These are phyloP conservation scores for Erythrocercus mccallii DNA, from an alignment of 2,113 vertebrate species.

Conservation along the genomic window DNA sequence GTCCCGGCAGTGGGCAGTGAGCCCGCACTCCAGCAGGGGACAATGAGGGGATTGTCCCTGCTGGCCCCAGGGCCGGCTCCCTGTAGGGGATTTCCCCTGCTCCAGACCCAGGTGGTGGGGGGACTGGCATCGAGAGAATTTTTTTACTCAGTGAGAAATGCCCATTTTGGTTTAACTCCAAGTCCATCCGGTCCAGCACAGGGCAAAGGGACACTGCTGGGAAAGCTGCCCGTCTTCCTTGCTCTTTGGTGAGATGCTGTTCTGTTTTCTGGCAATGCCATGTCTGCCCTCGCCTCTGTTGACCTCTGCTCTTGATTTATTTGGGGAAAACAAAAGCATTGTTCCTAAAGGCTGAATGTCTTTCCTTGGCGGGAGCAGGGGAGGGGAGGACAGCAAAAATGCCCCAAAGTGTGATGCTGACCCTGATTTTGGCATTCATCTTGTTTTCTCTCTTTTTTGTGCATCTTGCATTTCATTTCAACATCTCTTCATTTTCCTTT, in stretches of 20 bases:
- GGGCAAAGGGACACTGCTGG: not conserved
- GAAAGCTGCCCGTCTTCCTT: not conserved
- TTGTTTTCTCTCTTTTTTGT: not conserved
- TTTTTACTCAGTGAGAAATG: not conserved
- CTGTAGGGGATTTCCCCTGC: not conserved
- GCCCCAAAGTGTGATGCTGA: not conserved
- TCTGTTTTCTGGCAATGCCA: not conserved
- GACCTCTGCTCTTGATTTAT: not conserved
- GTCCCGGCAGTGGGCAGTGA: not conserved
- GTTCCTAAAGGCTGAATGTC: not conserved
- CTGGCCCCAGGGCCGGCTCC: not conserved
- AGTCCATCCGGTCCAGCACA: not conserved
- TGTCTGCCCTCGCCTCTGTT: not conserved
- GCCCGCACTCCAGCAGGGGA: not conserved
- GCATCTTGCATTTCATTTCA: not conserved
- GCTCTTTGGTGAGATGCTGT: rapidly evolving
- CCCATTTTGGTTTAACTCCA: not conserved
- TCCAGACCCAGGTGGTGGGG: not conserved
- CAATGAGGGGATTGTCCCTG: not conserved
- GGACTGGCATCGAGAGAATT: not conserved
- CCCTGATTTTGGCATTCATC: not conserved
- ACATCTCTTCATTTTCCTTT: not conserved
- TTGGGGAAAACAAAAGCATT: not conserved
- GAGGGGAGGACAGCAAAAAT: not conserved
- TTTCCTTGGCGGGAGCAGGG: not conserved